Conservation (phyloP, 2,113 vertebrate species). For the Suncus etruscus region DNA sequence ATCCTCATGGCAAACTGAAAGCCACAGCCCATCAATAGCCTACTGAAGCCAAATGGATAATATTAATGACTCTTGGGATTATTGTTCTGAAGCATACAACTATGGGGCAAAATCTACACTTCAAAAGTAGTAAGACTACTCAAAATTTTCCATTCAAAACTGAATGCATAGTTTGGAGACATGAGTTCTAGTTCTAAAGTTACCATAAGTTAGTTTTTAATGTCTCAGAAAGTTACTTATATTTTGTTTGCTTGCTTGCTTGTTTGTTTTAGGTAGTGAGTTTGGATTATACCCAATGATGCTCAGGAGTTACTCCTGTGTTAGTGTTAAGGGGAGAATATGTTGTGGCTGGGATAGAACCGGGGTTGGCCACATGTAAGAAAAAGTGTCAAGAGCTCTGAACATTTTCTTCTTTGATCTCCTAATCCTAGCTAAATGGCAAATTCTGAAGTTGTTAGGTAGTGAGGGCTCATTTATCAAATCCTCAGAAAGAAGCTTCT, state of each 20-base stretch:
- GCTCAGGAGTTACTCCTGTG: no score
- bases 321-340: no score
- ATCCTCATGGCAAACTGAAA: conserved; percentile 50
- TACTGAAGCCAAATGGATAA: neutral
- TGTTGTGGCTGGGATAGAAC: no score
- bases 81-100: neutral
- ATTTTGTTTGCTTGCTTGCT: no score
- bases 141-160: conserved; percentile 12
- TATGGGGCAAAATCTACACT: neutral
- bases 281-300: no score
- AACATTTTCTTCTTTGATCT: neutral
- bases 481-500: conserved; percentile 9
- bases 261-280: no score
- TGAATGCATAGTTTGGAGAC: neutral
- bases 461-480: conserved; percentile 53
- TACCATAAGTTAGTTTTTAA: neutral
- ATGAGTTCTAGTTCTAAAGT: neutral
- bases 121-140: neutral
- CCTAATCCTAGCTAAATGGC: conserved; percentile 42
- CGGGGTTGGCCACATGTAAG: no score
- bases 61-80: neutral
- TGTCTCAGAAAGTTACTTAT: neutral
- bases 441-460: conserved; percentile 59
- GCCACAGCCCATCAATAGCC: conserved; percentile 44
- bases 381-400: conserved; percentile 35